Evolutionary conservation across 2,113 vertebrate species (phyloP), one percentile per base, ranked within the genome.

Genomic region (Triplophysa siluroides): DNA sequence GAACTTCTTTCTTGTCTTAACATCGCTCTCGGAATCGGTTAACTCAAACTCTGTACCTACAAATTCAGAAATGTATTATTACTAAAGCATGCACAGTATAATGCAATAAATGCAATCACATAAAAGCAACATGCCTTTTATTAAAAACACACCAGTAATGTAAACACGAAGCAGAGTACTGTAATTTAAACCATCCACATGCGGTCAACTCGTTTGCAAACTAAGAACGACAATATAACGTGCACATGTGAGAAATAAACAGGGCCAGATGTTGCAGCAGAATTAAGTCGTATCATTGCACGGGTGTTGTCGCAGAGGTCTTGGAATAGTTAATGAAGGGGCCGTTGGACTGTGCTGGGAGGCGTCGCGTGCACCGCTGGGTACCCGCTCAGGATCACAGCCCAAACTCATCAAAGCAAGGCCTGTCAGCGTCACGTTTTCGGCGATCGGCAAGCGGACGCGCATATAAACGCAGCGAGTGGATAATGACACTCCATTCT

Each of bases 1-100:
- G 0, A 95, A 93, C 77, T 95, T 97, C 87, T 94, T 95, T 80
- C 94, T 88, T 72, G 94, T 92, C 85, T 96, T 94, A 80, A 96
- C 82, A 81, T 98, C 97, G 0, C 92, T 94, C 82, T 98, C 98
- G 0, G 96, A 99, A 86, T 98, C 98, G 0, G 95, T 97, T 89
- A 96, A 97, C 86, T 98, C 96, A 0, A 96, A 96, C 84, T 98
- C 97, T 0, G 95, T 95, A 56, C 96, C 97, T 99, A 87, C 11
- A 45, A 16, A 52, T 43, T 76, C 2, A 14, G 72, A 41, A 78
- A 63, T 21, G 58, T 5, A 69, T 8, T 54, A 24, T 14, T 7
- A 47, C n/a, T 6, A 58, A 6, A 62, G 19, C 24, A 19, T 24
- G 24, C 24, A 52, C 50, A 45, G 14, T 52, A 13, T 61, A 8